These are phyloP conservation scores for Hypsibius dujardini DNA, from an alignment of 1,140 invertebrate species.

Conservation along the genomic window DNA sequence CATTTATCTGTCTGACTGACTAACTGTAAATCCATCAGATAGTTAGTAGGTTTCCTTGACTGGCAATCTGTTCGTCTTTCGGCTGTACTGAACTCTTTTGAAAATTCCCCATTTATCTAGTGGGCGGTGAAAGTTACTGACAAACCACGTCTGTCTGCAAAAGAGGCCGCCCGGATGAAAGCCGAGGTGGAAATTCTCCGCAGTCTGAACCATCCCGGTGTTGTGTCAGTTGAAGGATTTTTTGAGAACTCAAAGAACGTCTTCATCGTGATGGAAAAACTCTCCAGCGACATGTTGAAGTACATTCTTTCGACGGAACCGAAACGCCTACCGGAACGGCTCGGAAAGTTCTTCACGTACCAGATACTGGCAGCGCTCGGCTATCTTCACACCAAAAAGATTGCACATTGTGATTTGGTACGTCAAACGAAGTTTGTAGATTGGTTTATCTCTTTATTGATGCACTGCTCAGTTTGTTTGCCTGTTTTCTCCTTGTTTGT, in stretches of 20 bases:
- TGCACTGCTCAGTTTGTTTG: neutral
- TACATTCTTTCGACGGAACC: neutral
- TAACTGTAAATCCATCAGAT: too few species aligned
- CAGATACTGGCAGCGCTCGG: conserved; percentile 51
- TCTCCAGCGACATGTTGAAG: conserved; percentile 11
- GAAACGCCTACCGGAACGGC: neutral
- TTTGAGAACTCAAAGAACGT: conserved; percentile 8
- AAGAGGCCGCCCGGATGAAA: conserved; percentile 8
- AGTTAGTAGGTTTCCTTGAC: too few species aligned
- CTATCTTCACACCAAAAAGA: conserved; percentile 77
- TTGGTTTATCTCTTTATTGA: neutral
- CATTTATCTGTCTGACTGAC: too few species aligned
- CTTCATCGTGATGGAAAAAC: conserved; percentile 15
- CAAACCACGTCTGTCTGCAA: neutral
- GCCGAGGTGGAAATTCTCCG: neutral
- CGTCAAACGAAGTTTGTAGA: neutral
- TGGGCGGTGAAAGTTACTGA: neutral
- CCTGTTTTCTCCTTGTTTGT: too few species aligned
- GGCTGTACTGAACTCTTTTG: too few species aligned
- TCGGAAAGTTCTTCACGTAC: conserved; percentile 13
- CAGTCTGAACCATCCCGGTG: conserved; percentile 1
- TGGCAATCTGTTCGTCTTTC: too few species aligned
- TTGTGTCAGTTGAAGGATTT: neutral
- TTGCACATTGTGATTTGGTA: conserved; percentile 42
- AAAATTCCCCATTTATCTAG: neutral